phyloP scores from a whole-genome alignment of 2,113 vertebrate genomes.

The Eulacestoma nigropectus region DNA sequence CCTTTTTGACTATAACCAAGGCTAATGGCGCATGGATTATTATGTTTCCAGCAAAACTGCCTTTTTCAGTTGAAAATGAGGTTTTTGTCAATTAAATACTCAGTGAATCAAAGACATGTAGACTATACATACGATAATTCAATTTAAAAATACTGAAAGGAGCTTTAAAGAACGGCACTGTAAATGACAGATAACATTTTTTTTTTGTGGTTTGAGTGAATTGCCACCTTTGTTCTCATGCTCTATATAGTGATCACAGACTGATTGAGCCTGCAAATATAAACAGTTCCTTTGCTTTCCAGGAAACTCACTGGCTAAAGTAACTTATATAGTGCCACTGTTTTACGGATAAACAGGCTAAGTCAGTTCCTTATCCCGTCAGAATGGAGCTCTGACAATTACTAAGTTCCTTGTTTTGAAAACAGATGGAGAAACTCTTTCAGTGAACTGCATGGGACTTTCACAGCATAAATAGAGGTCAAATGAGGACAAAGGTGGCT shows the following conservation, averaged over 20 bases:
- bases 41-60: not conserved
- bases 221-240: not conserved
- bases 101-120: not conserved
- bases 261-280: not conserved
- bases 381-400: not conserved
- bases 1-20: slow-evolving; percentile 1
- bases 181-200: not conserved
- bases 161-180: not conserved
- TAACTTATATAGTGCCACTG: not conserved
- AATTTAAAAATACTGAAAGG: not conserved
- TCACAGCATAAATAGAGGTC: not conserved
- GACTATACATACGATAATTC: not conserved
- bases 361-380: not conserved
- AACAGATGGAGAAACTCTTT: not conserved
- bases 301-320: not conserved
- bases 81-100: slow-evolving; percentile 39
- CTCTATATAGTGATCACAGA: not conserved
- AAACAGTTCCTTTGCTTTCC: not conserved
- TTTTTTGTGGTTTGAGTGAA: not conserved
- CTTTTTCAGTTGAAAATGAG: slow-evolving; percentile 21
- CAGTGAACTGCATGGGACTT: not conserved
- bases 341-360: not conserved
- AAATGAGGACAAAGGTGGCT: not conserved
- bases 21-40: slow-evolving; percentile 27
- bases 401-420: not conserved